Conservation (phyloP, 2,113 vertebrate genomes). For the Forbesichthys papilliferus region DNA sequence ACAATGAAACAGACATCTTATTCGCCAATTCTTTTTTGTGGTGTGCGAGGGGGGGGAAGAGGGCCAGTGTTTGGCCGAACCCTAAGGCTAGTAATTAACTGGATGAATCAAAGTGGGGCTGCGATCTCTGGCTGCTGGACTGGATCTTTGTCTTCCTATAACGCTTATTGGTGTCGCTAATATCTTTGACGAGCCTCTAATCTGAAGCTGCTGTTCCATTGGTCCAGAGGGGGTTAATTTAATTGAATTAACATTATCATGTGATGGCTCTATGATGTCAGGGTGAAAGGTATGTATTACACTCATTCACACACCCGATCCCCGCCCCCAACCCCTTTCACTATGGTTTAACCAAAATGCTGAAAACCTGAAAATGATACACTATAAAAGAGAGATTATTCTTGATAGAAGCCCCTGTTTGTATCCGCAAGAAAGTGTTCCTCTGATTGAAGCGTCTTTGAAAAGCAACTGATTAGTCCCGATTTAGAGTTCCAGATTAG, state of each 20-base stretch:
- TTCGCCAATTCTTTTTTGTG: slow-evolving; percentile 44
- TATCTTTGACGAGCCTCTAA: slow-evolving; percentile 73
- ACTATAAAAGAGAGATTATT: slow-evolving; percentile 51
- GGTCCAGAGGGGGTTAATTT: slow-evolving; percentile 68
- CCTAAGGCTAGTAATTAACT: slow-evolving; percentile 78
- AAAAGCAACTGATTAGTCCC: slow-evolving; percentile 71
- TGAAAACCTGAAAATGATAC: slow-evolving; percentile 62
- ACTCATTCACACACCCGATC: neutral
- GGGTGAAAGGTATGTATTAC: slow-evolving; percentile 45
- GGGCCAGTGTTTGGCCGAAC: slow-evolving; percentile 44
- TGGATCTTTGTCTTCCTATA: slow-evolving; percentile 68
- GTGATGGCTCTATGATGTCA: slow-evolving; percentile 50
- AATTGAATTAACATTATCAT: slow-evolving; percentile 63
- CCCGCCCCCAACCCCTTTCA: too few species aligned
- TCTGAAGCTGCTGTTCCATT: slow-evolving; percentile 44
- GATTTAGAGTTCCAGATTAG: slow-evolving; percentile 75
- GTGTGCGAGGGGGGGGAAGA: slow-evolving; percentile 41
- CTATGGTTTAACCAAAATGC: slow-evolving; percentile 1
- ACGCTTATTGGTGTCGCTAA: slow-evolving; percentile 65
- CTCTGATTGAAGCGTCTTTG: slow-evolving; percentile 67
- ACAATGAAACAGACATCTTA: slow-evolving; percentile 62
- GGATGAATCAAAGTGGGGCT: slow-evolving; percentile 75
- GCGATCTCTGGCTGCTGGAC: slow-evolving; percentile 65
- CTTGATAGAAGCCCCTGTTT: slow-evolving; percentile 60
- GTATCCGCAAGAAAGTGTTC: slow-evolving; percentile 50